phyloP scores from a whole-genome alignment of 2,888 invertebrate species.

The Mythimna impura region DNA sequence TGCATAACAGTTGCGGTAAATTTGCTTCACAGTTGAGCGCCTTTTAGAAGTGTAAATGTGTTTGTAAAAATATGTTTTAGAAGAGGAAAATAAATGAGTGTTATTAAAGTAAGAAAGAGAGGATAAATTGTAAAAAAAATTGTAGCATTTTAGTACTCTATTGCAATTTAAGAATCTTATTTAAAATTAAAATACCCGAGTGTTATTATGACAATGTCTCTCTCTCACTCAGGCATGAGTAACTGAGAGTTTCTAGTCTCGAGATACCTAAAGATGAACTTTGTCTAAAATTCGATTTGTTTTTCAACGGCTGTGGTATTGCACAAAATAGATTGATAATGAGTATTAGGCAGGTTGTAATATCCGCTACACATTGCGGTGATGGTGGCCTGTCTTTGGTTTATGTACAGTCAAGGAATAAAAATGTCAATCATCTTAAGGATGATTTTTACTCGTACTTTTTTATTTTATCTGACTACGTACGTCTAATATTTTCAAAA shows the following conservation, averaged over 20 bases:
- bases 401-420: background rate
- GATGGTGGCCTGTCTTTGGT: slow-evolving; percentile 26
- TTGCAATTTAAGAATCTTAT: background rate
- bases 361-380: background rate
- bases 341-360: slow-evolving; percentile 23
- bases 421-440: background rate
- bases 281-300: no score
- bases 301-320: no score
- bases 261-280: no score
- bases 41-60: background rate
- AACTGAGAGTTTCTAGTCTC: no score
- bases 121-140: background rate
- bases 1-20: background rate
- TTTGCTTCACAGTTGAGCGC: background rate
- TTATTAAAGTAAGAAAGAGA: background rate
- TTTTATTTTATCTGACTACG: background rate
- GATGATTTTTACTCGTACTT: no score
- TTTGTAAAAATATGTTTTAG: slow-evolving; percentile 1
- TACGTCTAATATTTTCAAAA: background rate
- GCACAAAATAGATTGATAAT: background rate
- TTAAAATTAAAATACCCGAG: background rate
- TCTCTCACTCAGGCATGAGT: no score
- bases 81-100: background rate
- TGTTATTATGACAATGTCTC: no score
- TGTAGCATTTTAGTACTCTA: background rate